These are phyloP conservation scores for Solea senegalensis DNA, from an alignment of 2,113 vertebrate species.

Conservation along the genomic window DNA sequence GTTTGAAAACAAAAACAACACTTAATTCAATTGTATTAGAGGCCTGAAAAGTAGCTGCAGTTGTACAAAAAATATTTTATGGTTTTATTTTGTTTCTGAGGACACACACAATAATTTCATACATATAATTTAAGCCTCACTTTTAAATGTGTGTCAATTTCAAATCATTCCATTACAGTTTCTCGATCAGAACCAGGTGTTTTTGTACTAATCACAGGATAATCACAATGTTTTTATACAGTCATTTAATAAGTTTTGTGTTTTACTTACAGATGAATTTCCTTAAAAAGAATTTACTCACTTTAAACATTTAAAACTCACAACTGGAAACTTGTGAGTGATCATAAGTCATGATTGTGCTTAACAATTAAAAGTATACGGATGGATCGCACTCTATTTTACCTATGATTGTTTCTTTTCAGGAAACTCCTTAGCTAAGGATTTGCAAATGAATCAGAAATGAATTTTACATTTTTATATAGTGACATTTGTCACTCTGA, in stretches of 20 bases:
- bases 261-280: background rate
- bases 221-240: background rate
- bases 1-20: conserved; percentile 30
- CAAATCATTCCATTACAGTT: too few species aligned
- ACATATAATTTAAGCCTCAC: background rate
- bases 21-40: conserved; percentile 10
- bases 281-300: background rate
- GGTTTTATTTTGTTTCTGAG: background rate
- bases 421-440: background rate
- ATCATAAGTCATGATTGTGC: background rate
- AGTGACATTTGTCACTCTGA: background rate
- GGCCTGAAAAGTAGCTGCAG: background rate
- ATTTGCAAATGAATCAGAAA: background rate
- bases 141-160: background rate
- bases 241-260: background rate
- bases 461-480: background rate
- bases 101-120: background rate
- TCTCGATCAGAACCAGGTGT: background rate
- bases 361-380: background rate
- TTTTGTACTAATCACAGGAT: background rate
- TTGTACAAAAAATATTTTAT: conserved; percentile 34
- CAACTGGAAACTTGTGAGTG: background rate
- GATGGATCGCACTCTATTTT: background rate
- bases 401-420: background rate
- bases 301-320: background rate